These are phyloP conservation scores for Seriola aureovittata DNA, from an alignment of 2,113 vertebrate species.

Conservation along the genomic window DNA sequence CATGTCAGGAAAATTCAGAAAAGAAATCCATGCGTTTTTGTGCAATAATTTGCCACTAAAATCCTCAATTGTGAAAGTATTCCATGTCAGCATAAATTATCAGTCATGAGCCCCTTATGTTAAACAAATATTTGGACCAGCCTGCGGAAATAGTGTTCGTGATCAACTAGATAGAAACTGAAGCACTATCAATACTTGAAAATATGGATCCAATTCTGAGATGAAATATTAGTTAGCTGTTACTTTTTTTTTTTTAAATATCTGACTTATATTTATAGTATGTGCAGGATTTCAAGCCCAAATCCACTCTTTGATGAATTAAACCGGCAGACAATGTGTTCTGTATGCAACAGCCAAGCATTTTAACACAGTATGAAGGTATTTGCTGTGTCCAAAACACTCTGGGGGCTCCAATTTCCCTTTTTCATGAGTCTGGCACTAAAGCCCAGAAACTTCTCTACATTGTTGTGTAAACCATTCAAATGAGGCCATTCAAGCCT, in stretches of 20 bases:
- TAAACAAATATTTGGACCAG: too few species aligned
- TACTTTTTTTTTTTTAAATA: not conserved
- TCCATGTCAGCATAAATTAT: not conserved
- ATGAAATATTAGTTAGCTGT: not conserved
- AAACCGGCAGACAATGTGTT: not conserved
- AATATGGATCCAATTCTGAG: not conserved
- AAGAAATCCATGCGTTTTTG: not conserved
- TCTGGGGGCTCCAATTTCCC: constrained; percentile 15
- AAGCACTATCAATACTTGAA: not conserved
- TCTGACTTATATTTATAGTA: not conserved
- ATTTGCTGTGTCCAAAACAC: constrained; percentile 6
- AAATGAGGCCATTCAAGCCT: constrained; percentile 51
- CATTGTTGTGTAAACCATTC: constrained; percentile 45
- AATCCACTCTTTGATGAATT: not conserved
- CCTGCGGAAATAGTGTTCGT: too few species aligned
- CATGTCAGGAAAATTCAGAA: not conserved
- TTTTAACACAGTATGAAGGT: constrained; percentile 17
- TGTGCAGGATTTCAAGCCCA: not conserved
- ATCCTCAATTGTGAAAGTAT: not conserved
- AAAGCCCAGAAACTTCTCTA: constrained; percentile 20
- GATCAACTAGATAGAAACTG: not conserved
- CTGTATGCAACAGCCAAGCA: not conserved
- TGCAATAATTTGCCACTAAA: not conserved
- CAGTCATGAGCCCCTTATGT: not conserved
- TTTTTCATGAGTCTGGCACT: constrained; percentile 20